Base-by-base conservation (phyloP, 2,113 vertebrate genomes). In the Sapajus apella region DNA sequence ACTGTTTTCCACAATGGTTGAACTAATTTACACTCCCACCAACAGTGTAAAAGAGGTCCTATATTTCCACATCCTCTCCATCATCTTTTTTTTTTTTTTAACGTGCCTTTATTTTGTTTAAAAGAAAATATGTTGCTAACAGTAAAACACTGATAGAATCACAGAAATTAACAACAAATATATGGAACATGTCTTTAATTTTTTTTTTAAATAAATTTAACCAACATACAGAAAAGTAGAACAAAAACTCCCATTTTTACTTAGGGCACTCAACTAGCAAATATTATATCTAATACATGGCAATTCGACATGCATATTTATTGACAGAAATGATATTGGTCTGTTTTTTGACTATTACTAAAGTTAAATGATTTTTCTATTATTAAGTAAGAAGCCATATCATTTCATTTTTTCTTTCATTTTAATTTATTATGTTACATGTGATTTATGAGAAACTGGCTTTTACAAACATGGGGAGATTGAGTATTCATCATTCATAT, bases 381-480 rank as follows among this genome's bases (percentile, higher is more conserved):
- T 70, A 66, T 58, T 72, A 58, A 82, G 27, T 50, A 40, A 86
- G 37, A 66, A 64, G 61, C 12, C 61, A 14, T 64, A 32, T 30
- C 12, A 5, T 73, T 87, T 72, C 30, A 73, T 30, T 64, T 85
- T 50, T 43, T 40, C 18, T 79, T 70, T 0, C 1, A 13, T 55
- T 1, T 56, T 21, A 70, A 21, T 70, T 45, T 27, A 40, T 35
- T 0, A 30, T 13, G 32, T 47, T 45, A 14, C 8, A 35, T 68
- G 14, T 43, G 25, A 37, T 70, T 17, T 45, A 13, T 30, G 21
- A 45, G 11, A 9, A 87, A 68, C 14, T 43, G n/a, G 6, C 55
- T 3, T 79, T 3, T 4, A 56, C 14, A 70, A 13, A 9, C 8
- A 2, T 4, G 9, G 18, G 7, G 5, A 66, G 35, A n/a, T 10